These are phyloP conservation scores for Siniperca obscura DNA, from an alignment of 2,797 vertebrate genomes.

Conservation along the genomic window DNA sequence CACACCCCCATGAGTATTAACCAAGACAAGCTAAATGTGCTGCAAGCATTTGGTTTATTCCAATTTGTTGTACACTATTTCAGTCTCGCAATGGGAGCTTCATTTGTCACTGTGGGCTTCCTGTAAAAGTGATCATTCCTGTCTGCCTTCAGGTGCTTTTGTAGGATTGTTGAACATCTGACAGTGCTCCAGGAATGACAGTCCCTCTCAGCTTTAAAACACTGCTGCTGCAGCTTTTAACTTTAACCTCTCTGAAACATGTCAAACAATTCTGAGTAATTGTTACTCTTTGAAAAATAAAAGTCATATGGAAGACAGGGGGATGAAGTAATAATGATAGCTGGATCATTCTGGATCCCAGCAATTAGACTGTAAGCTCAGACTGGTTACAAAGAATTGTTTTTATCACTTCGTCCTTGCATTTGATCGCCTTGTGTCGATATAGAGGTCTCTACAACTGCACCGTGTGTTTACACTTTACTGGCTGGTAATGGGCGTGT, in stretches of 20 bases:
- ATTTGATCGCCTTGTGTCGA: slow-evolving; percentile 70
- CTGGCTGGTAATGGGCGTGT: slow-evolving; percentile 67
- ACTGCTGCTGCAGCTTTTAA: slow-evolving; percentile 13
- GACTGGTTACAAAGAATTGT: slow-evolving; percentile 24
- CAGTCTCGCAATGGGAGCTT: not conserved
- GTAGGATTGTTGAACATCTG: slow-evolving; percentile 5
- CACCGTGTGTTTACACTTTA: slow-evolving; percentile 67
- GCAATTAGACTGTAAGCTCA: slow-evolving; percentile 5
- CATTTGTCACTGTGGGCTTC: not conserved
- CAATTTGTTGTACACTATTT: not conserved
- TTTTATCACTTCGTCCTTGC: slow-evolving; percentile 39
- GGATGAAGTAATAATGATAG: slow-evolving; percentile 13
- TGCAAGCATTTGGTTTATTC: not conserved
- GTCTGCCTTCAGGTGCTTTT: slow-evolving; percentile 11
- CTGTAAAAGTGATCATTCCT: not conserved
- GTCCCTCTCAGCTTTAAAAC: slow-evolving; percentile 9
- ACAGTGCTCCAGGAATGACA: slow-evolving; percentile 1
- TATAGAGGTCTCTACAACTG: slow-evolving; percentile 39
- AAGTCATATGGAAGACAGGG: not conserved
- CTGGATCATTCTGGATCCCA: slow-evolving; percentile 9
- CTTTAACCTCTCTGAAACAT: slow-evolving; percentile 2
- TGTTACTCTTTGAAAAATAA: slow-evolving; percentile 9
- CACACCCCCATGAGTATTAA: not conserved
- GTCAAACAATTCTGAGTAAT: slow-evolving; percentile 16
- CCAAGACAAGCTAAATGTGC: slow-evolving; percentile 4